Base-by-base conservation (phyloP, 37 sponge, comb jelly and placozoan genomes). In the Halichondria panicea region DNA sequence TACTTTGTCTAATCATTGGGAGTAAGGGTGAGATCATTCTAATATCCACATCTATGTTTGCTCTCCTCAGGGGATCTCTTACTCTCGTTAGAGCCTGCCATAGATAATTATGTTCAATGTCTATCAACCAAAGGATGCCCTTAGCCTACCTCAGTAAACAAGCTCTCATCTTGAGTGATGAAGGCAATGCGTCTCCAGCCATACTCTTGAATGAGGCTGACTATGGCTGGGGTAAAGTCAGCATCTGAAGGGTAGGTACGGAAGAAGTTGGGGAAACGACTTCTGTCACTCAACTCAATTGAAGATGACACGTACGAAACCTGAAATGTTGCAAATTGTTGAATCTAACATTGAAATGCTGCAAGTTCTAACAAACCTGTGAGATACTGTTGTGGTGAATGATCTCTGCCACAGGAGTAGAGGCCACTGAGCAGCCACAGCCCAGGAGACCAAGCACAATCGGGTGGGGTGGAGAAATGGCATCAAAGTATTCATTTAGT, bases 341-440 rank as follows among this genome's bases (percentile, higher is more conserved):
- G 19, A 24, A 24, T 24, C 7, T 9, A 13, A 13, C 13, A 48
- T 9, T 48, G n/a, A n/a, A n/a, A n/a, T n/a, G n/a, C n/a, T n/a
- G n/a, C n/a, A n/a, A n/a, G n/a, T 48, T 9, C 9, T 21, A 64
- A 9, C 7, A 4, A 46, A 76, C 76, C 52, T 76, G 76, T 22
- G 76, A 76, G 27, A 76, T 76, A 18, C 63, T 76, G 64, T 64
- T 63, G 3, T 76, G 63, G 46, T 76, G 76, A 11, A 35, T 76
- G 53, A 76, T 76, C 34, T 62, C 76, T 30, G 76, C 76, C 2
- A 76, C 64, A 13, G 76, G 76, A 45, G 62, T 53, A 63, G 53
- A 63, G 35, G 76, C 63, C 45, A 63, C 64, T 37, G 76, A 76
- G 13, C 76, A 76, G 27, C 76, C 76, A 76, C 76, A 76, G n/a